phyloP scores from a whole-genome alignment of 35 echinoderm and acorn worm species.

The Holothuria glaberrima region DNA sequence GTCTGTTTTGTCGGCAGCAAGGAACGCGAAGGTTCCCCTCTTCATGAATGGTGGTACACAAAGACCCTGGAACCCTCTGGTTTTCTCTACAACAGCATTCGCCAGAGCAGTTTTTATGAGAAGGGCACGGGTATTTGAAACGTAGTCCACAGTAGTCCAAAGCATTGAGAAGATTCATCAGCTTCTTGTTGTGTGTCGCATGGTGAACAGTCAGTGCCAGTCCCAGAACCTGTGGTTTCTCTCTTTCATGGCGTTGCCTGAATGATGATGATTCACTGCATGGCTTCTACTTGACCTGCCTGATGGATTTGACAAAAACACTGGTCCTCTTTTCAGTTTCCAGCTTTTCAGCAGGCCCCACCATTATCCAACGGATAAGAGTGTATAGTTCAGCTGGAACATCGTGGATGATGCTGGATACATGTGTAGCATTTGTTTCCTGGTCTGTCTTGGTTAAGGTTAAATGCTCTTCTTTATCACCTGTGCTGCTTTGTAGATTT shows the following conservation, averaged over 20 bases:
- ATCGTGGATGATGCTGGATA: neutral
- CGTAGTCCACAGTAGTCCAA: constrained; percentile 58
- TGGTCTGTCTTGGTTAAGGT: neutral
- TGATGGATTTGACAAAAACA: no score
- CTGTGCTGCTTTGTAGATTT: constrained; percentile 17
- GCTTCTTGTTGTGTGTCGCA: no score
- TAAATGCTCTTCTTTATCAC: neutral
- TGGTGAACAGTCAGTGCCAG: no score
- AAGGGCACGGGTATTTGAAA: constrained; percentile 56
- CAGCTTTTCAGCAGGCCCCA: constrained; percentile 4
- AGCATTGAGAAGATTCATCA: no score
- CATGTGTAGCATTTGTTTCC: constrained; percentile 25
- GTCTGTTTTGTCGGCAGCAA: constrained; percentile 75
- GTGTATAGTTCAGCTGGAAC: constrained; percentile 26
- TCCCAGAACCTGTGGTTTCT: no score
- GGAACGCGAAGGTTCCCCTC: constrained; percentile 46
- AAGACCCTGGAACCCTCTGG: constrained; percentile 42
- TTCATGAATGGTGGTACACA: constrained; percentile 70
- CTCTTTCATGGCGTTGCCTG: no score
- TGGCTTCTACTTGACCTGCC: no score
- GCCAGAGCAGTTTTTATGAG: constrained; percentile 61
- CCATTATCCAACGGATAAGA: constrained; percentile 20
- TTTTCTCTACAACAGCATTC: constrained; percentile 76
- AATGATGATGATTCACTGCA: no score
- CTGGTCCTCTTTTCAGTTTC: constrained; percentile 12